phyloP scores from a whole-genome alignment of 1,140 invertebrate genomes.

The Drosophila tsacasi region DNA sequence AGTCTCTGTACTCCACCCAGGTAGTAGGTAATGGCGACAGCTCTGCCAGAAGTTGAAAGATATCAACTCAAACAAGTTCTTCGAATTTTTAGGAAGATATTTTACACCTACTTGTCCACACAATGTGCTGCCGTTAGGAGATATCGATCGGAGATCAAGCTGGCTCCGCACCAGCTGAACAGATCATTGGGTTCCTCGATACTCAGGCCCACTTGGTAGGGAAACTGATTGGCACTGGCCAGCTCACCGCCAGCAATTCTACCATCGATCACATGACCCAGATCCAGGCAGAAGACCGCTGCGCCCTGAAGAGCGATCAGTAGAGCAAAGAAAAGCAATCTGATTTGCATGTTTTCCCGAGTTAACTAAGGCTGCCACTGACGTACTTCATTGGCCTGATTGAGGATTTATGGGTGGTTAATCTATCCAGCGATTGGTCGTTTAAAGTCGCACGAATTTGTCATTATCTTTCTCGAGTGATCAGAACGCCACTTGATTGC shows the following conservation, averaged over 20 bases:
- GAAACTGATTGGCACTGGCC: slow-evolving; percentile 64
- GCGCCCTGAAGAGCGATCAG: slow-evolving; percentile 1
- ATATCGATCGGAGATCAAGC: slow-evolving; percentile 70
- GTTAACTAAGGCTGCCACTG: slow-evolving; percentile 19
- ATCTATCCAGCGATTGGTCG: slow-evolving; percentile 16
- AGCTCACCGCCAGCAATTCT: slow-evolving; percentile 68
- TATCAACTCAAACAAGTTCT: slow-evolving; percentile 29
- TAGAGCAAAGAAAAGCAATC: slow-evolving; percentile 10
- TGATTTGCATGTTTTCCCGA: slow-evolving; percentile 39
- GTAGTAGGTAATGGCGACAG: slow-evolving; percentile 52
- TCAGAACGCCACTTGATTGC: slow-evolving; percentile 53
- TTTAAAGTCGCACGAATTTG: slow-evolving; percentile 23
- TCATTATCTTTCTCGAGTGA: slow-evolving; percentile 16
- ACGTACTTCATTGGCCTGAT: slow-evolving; percentile 10
- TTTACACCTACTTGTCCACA: slow-evolving; percentile 41
- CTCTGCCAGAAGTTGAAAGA: slow-evolving; percentile 19
- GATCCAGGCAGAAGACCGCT: slow-evolving; percentile 3
- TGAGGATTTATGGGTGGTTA: slow-evolving; percentile 37
- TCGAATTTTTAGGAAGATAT: background rate
- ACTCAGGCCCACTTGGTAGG: slow-evolving; percentile 71
- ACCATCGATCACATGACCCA: slow-evolving; percentile 41
- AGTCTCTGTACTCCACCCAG: slow-evolving; percentile 34
- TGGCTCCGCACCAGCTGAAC: slow-evolving; percentile 74
- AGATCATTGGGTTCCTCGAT: slow-evolving; percentile 35
- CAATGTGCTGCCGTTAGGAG: slow-evolving; percentile 77